Base-by-base conservation (phyloP, 2,797 vertebrate species). In the Pantherophis alleghaniensis region DNA sequence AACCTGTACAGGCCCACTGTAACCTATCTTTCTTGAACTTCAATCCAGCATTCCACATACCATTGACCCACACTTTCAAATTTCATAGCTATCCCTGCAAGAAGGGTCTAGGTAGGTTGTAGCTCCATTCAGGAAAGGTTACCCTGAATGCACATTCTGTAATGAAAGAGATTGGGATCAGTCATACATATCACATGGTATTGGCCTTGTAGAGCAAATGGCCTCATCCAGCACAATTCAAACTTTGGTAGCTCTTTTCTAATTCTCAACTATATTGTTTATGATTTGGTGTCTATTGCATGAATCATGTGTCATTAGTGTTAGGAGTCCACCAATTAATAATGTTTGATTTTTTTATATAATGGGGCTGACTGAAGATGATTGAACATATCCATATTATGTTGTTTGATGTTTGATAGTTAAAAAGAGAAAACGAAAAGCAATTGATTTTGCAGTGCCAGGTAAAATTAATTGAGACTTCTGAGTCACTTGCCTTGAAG, bases 391-490 rank as follows among this genome's bases (percentile, higher is more conserved):
- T 32, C 7, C 13, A 86, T 88, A 56, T 24, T 10, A 42, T 94
- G 14, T 92, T 91, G 55, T 10, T 90, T 87, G 90, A 94, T 95
- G 32, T 95, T 94, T 90, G 53, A 69, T 93, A 51, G 93, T 96
- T 95, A 63, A 93, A 93, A 95, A 91, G 22, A 91, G 32, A n/a
- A 69, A 57, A 90, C 51, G 51, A 74, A 63, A 28, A 28, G 61
- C 24, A 79, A 79, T 55, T 91, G 55, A 93, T 90, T 55, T 93
- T 90, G 51, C 32, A 1, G 0, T 51, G 1, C 53, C 0, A 51
- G n/a, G 57, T 18, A 95, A 91, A 94, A 94, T 93, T 89, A 57
- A 79, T 94, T 92, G 37, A 94, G 93, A 91, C 79, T 91, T 96
- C 83, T 95, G 87, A 95, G 60, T 53, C 91, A n/a, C 13, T 69